Evolutionary conservation across 2,113 vertebrate species (phyloP).

Genomic region (Scopus umbretta): DNA sequence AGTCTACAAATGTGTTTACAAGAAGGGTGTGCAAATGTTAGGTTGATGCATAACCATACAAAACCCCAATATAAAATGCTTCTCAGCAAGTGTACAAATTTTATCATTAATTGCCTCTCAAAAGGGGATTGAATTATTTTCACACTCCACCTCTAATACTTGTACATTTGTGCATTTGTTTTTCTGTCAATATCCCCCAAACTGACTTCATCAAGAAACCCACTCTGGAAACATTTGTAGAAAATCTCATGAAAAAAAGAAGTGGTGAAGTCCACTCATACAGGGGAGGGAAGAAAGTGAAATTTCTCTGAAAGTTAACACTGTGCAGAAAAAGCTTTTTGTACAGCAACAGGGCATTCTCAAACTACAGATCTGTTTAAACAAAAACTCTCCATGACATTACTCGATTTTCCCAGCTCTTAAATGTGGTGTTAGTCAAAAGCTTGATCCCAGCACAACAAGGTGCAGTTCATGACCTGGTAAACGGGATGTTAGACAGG

Average conservation of each 20-base stretch:
- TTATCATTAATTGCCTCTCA: neutral
- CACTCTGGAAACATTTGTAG: neutral
- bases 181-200: neutral
- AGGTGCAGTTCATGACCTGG: neutral
- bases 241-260: neutral
- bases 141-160: neutral
- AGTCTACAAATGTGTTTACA: neutral
- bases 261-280: neutral
- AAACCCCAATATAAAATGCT: neutral
- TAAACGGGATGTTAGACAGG: neutral
- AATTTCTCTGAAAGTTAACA: neutral
- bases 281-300: neutral
- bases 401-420: neutral
- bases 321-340: neutral
- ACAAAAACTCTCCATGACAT: neutral
- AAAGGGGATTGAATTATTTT: neutral
- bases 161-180: neutral
- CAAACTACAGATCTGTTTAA: neutral
- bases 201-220: neutral
- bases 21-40: neutral
- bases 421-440: neutral
- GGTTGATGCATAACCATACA: accelerated
- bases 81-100: neutral
- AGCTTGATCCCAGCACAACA: neutral
- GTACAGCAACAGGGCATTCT: neutral